Percentiles rank a stretch among this genome's conserved stretches.
Evolutionary conservation across 2,797 vertebrate species (phyloP).

Genomic region (Falco concolor): DNA sequence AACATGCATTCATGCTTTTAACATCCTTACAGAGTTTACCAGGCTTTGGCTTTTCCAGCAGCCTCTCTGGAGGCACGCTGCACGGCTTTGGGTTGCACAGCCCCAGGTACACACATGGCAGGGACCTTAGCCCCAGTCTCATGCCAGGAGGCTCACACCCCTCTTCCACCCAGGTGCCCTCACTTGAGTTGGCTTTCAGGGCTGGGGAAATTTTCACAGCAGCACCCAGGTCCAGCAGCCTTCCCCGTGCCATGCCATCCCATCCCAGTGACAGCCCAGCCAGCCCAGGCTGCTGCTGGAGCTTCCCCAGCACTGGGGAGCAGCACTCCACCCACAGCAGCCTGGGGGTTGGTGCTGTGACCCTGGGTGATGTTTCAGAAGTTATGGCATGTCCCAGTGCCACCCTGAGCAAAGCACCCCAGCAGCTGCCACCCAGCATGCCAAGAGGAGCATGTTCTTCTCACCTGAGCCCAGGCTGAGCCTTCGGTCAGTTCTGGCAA

Average conservation of each 20-base stretch:
- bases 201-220: not conserved
- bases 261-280: not conserved
- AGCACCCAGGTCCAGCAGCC: not conserved
- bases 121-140: not conserved
- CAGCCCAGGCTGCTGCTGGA: not conserved
- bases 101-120: fast-evolving
- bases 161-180: not conserved
- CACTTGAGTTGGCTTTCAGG: not conserved
- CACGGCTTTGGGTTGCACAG: fast-evolving
- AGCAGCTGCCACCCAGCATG: not conserved
- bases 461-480: not conserved
- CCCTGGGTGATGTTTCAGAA: not conserved
- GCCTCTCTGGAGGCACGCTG: fast-evolving
- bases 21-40: not conserved
- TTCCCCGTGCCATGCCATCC: not conserved
- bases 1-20: not conserved
- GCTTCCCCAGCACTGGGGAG: not conserved
- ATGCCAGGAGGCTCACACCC: not conserved
- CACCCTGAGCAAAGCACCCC: not conserved
- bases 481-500: not conserved
- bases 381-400: not conserved
- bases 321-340: not conserved
- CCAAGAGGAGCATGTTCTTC: fast-evolving
- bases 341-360: not conserved
- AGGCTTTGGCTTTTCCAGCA: not conserved